Evolutionary conservation across 2,888 invertebrate genomes (phyloP).

Genomic region (Encarsia formosa): DNA sequence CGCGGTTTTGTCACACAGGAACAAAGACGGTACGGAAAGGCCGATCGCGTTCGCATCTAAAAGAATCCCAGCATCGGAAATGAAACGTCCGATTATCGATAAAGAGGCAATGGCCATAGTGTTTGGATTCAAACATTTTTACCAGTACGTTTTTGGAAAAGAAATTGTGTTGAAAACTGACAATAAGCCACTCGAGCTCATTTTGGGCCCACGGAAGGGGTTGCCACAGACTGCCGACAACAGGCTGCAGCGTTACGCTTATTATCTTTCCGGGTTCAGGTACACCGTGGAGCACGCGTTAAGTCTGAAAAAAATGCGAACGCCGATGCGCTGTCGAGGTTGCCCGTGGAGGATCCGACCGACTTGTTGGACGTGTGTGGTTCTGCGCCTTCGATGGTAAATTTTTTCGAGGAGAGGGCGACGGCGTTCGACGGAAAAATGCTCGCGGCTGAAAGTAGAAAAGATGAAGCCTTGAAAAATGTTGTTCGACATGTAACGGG

Average conservation of each 20-base stretch:
- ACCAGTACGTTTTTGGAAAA: slow-evolving; percentile 28
- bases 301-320: slow-evolving; percentile 20
- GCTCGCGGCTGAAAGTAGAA: background rate
- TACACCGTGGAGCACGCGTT: slow-evolving; percentile 19
- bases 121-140: slow-evolving; percentile 31
- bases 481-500: background rate
- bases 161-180: slow-evolving; percentile 26
- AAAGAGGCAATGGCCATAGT: slow-evolving; percentile 28
- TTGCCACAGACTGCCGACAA: slow-evolving; percentile 33
- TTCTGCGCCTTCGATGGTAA: background rate
- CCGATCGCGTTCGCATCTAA: slow-evolving; percentile 38
- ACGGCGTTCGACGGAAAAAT: background rate
- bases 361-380: slow-evolving; percentile 4
- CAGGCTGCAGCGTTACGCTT: slow-evolving; percentile 35
- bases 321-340: slow-evolving; percentile 13
- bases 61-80: slow-evolving; percentile 22
- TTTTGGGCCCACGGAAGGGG: slow-evolving; percentile 19
- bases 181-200: slow-evolving; percentile 30
- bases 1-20: background rate
- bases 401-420: background rate
- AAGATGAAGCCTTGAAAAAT: background rate
- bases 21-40: background rate
- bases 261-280: slow-evolving; percentile 13
- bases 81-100: slow-evolving; percentile 27
- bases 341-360: slow-evolving; percentile 11